phyloP scores from a whole-genome alignment of 2,888 invertebrate genomes.

The Helleia helle region DNA sequence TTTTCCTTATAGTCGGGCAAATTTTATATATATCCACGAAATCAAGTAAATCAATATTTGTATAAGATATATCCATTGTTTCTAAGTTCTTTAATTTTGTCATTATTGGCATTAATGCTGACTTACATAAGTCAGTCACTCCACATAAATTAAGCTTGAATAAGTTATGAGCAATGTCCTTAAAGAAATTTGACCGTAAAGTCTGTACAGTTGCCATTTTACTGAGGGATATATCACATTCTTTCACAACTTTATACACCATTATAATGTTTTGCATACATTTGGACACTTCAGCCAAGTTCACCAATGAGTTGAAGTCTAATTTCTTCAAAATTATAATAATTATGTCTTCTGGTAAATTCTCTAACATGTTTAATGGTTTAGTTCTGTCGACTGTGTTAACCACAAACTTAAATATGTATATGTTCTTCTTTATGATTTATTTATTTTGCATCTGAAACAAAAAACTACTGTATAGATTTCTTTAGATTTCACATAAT shows the following conservation, averaged over 20 bases:
- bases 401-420: neutral
- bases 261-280: slow-evolving; percentile 31
- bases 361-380: slow-evolving; percentile 11
- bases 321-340: slow-evolving; percentile 41
- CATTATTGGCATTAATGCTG: slow-evolving; percentile 32
- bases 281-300: slow-evolving; percentile 36
- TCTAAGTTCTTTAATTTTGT: slow-evolving; percentile 37
- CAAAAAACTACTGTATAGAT: too few relatives aligned
- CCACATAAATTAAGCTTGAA: slow-evolving; percentile 40
- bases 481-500: too few relatives aligned
- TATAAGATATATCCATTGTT: slow-evolving; percentile 46
- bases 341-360: slow-evolving; percentile 51
- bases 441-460: neutral
- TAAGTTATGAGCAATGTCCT: slow-evolving; percentile 35
- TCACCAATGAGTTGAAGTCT: slow-evolving; percentile 34
- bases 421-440: too few relatives aligned
- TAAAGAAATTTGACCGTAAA: slow-evolving; percentile 39
- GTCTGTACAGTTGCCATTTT: slow-evolving; percentile 35
- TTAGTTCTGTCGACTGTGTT: neutral
- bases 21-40: slow-evolving; percentile 35
- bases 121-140: slow-evolving; percentile 38
- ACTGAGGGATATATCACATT: slow-evolving; percentile 36
- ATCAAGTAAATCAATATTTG: slow-evolving; percentile 40
- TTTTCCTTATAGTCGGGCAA: slow-evolving; percentile 44
- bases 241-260: slow-evolving; percentile 31